These are phyloP conservation scores for Setophaga coronata DNA, from an alignment of 2,113 vertebrate genomes.

Conservation along the genomic window DNA sequence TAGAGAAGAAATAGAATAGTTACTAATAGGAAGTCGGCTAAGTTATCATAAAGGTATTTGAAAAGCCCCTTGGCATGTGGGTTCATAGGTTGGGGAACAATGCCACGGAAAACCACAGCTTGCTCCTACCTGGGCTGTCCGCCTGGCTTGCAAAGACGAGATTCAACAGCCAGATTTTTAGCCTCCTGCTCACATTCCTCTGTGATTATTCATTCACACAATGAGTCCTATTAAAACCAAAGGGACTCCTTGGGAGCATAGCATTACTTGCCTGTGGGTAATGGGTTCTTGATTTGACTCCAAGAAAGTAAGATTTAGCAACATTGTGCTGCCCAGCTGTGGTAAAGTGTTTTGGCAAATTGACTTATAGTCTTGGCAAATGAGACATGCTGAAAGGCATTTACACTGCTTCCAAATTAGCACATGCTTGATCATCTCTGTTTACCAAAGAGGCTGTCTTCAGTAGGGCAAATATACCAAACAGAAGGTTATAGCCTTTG, in stretches of 20 bases:
- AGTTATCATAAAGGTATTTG: not conserved
- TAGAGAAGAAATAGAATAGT: not conserved
- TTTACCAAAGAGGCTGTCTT: not conserved
- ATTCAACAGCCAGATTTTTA: not conserved
- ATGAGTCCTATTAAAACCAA: constrained; percentile 2
- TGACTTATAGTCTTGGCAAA: not conserved
- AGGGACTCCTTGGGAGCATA: not conserved
- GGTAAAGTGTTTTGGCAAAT: not conserved
- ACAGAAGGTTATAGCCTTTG: not conserved
- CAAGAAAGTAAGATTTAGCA: not conserved
- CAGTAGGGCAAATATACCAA: not conserved
- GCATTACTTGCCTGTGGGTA: not conserved
- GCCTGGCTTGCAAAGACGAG: not conserved
- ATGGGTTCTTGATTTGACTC: not conserved
- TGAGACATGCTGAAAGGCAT: not conserved
- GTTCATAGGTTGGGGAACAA: not conserved
- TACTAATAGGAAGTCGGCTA: not conserved
- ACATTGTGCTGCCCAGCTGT: not conserved
- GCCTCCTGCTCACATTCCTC: not conserved
- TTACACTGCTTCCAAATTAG: not conserved
- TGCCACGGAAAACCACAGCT: not conserved
- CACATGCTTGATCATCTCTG: not conserved
- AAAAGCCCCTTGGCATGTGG: not conserved
- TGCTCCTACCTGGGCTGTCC: not conserved
- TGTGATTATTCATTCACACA: constrained; percentile 21